Evolutionary conservation across 2,888 invertebrate genomes (phyloP), one percentile per base, ranked within the genome.

Genomic region (Portevinia maculata): DNA sequence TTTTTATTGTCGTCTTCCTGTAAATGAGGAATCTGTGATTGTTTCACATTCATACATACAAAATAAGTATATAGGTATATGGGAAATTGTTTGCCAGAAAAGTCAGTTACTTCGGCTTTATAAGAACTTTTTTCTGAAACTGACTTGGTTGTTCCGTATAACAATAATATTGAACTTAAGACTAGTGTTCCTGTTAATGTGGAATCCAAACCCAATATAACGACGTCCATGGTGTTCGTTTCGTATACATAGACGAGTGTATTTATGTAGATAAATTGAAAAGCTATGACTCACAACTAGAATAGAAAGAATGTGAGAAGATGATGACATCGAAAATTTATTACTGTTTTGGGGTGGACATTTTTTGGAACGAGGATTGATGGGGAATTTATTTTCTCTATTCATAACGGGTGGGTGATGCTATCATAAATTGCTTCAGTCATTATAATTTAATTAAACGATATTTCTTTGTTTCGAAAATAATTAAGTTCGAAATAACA

Each of bases 1-100:
- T 76, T 83, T 83, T 76, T 83, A 83, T 83, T 76, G 71, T 60
- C 53, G 71, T 67, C 71, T 81, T 81, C 65, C 59, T 60, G 57
- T n/a, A n/a, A 46, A 48, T 21, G 44, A 9, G 59, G 15, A 57
- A 34, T 44, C 13, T 64, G 13, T 39, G 24, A n/a, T 34, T 15
- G 17, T 3, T 44, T 32, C 52, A 24, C 73, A 39, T 53, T n/a
- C n/a, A n/a, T n/a, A n/a, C n/a, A n/a, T n/a, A n/a, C n/a, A n/a
- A n/a, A n/a, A 65, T 39, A 34, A 55, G 52, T 17, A 48, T 30
- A 46, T 50, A 52, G 52, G 39, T 28, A 30, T 64, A 59, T 69
- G 46, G 46, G 5, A n/a, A n/a, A n/a, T n/a, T n/a, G n/a, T n/a
- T n/a, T n/a, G n/a, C n/a, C n/a, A n/a, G n/a, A n/a, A n/a, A n/a